Conservation (phyloP, 2,888 invertebrate species). For the Rhopalosiphum nymphaeae region DNA sequence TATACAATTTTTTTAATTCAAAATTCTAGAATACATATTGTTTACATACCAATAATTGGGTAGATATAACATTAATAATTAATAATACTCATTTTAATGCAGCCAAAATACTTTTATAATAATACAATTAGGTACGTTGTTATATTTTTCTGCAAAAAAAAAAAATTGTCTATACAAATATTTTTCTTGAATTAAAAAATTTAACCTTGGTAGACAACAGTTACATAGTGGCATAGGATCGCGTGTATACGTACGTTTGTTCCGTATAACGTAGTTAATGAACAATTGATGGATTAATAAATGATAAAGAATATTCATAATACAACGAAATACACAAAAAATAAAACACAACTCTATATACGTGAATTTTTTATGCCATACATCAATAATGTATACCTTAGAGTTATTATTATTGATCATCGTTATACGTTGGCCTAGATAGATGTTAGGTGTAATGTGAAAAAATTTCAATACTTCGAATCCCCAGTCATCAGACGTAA, state of each 20-base stretch:
- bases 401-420: neutral
- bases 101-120: neutral
- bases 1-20: neutral
- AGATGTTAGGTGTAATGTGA: neutral
- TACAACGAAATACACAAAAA: neutral
- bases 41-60: neutral
- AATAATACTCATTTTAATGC: neutral
- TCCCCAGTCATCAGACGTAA: neutral
- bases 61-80: neutral
- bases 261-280: neutral
- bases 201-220: neutral
- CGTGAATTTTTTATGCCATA: neutral
- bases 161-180: neutral
- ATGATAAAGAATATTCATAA: neutral
- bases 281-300: neutral
- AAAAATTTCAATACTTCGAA: neutral
- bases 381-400: neutral
- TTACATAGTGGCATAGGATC: neutral
- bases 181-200: neutral
- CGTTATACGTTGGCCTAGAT: neutral
- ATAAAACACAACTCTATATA: neutral
- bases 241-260: neutral
- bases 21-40: neutral
- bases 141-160: neutral
- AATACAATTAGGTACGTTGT: neutral